Evolutionary conservation across 2,113 vertebrate genomes (phyloP), one percentile per base, ranked within the genome.

Genomic region (Microcebus griseorufus): DNA sequence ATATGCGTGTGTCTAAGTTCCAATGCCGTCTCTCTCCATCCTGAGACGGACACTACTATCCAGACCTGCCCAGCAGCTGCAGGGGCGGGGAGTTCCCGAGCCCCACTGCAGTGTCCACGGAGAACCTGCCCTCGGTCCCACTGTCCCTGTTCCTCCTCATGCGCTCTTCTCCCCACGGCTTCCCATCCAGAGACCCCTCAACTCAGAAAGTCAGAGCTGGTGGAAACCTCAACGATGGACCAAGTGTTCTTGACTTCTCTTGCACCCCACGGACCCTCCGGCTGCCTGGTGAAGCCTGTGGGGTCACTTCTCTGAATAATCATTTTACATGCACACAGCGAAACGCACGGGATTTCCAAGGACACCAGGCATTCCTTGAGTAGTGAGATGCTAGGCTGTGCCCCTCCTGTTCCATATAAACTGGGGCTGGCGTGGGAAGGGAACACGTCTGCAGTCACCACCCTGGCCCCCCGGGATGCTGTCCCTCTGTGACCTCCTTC

Each of bases 381-480:
- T 0, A 0, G 6, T 37, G 58, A 92, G 53, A 25, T 45, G 81
- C 23, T 6, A 58, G 42, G 55, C 23, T 23, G 13, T 9, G 12
- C 25, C 27, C 67, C 23, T 91, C 45, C 1, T 3, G 0, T 67
- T 65, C 69, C 83, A 39, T 3, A 18, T 32, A 89, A 76, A 51
- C 23, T 1, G 42, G 69, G 51, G 72, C 93, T 32, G 34, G 45
- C 42, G 7, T 5, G 18, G 72, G 73, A 22, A 3, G 34, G 25
- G 39, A 34, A n/a, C 45, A 51, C 7, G 4, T 16, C 45, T 53
- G 32, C 0, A 12, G 16, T 34, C 53, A 42, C 79, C 51, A 8
- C 18, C 8, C 3, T 0, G 2, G 70, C 14, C 32, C 53, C 34
- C 6, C 11, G 16, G 12, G 11, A 51, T 32, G 25, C 27, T 48